phyloP scores from a whole-genome alignment of 2,113 vertebrate species.

The Tricholaema leucomelas region DNA sequence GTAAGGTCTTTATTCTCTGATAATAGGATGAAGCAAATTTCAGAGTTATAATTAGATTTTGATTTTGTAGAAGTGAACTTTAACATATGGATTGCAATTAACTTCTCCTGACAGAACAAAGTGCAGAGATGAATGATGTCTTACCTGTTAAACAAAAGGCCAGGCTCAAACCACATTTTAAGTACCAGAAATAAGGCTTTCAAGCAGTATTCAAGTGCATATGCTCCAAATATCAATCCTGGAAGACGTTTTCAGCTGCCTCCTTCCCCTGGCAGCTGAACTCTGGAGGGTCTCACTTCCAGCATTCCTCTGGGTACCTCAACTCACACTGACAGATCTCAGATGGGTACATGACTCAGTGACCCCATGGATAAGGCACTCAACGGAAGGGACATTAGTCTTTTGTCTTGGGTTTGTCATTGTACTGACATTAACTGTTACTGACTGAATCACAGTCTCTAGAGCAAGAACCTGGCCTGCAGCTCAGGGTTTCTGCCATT shows the following conservation, averaged over 20 bases:
- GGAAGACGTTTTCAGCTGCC: background rate
- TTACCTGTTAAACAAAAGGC: conserved; percentile 37
- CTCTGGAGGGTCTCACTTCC: background rate
- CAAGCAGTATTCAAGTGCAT: background rate
- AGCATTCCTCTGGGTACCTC: background rate
- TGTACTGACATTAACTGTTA: background rate
- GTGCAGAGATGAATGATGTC: background rate
- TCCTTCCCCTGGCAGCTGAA: background rate
- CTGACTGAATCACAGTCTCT: background rate
- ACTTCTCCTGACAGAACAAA: conserved; percentile 32
- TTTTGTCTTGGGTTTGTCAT: background rate
- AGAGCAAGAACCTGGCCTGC: accelerated
- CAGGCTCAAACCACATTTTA: background rate
- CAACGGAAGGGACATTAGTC: accelerated
- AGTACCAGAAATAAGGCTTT: background rate
- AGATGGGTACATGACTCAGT: background rate
- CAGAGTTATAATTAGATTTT: conserved; percentile 50
- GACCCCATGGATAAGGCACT: background rate
- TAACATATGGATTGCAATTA: conserved; percentile 29
- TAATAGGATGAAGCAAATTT: background rate
- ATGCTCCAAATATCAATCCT: background rate
- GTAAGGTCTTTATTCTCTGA: background rate
- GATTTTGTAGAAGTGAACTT: conserved; percentile 30
- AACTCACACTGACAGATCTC: background rate
- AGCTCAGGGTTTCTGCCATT: background rate